Conservation (phyloP, 2,113 vertebrate genomes). For the Boulengerochromis microlepis region DNA sequence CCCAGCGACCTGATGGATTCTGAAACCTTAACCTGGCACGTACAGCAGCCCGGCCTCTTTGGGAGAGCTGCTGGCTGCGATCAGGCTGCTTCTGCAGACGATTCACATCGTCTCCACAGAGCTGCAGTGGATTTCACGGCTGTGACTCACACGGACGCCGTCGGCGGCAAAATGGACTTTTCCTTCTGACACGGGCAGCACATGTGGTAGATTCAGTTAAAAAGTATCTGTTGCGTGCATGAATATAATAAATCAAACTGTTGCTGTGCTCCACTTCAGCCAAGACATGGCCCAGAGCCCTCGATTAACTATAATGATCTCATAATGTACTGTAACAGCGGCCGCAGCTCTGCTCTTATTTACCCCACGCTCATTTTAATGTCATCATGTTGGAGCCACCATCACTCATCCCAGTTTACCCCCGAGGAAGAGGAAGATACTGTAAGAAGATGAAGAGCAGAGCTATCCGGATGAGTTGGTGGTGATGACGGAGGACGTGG, state of each 20-base stretch:
- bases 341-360: background rate
- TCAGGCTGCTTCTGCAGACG: background rate
- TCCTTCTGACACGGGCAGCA: background rate
- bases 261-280: background rate
- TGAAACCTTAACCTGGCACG: background rate
- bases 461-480: background rate
- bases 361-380: background rate
- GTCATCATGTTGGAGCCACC: background rate
- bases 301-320: conserved; percentile 16
- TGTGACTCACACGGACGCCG: background rate
- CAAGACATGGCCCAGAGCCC: background rate
- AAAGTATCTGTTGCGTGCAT: background rate
- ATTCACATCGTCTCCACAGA: background rate
- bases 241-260: conserved; percentile 13
- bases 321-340: conserved; percentile 8
- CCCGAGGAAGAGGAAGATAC: background rate
- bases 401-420: background rate
- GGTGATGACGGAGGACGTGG: background rate
- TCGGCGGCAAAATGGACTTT: background rate
- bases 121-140: background rate
- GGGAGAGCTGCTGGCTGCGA: background rate
- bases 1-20: background rate
- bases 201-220: background rate
- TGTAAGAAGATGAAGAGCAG: background rate
- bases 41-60: background rate